Evolutionary conservation across 2,888 invertebrate genomes (phyloP), one percentile per base, ranked within the genome.

Genomic region (Pseudococcus jackbeardsleyi): DNA sequence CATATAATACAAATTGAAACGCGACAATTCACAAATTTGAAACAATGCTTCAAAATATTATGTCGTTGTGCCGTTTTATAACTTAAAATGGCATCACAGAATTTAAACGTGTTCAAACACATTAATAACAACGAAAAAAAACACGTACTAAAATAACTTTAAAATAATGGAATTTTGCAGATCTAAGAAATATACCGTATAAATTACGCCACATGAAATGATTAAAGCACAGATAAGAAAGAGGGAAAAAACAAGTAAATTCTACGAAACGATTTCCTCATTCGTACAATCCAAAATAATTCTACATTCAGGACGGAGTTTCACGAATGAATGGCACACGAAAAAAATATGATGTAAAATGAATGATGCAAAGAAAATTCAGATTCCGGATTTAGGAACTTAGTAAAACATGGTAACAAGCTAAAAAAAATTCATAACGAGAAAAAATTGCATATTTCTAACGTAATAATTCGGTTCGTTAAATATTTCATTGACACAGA

Each of bases 401-500:
- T 59, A 19, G 59, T 59, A 33, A 19, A 59, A 72, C 68, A 26
- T 72, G 68, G 68, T 72, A 72, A 72, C 33, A 33, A 72, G 33
- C 33, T 26, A 33, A 33, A 33, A 33, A 33, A 33, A 33, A 59
- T 59, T n/a, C 11, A 19, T 59, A 19, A 59, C 59, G 19, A 59
- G 59, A 19, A 59, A 59, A 59, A 59, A 19, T 19, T 19, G 59
- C 9, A 4, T 19, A 59, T 19, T 19, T 19, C 0, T 5, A 15
- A 50, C 19, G 59, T 59, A 59, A 59, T 72, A 72, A 72, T 72
- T 11, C 68, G 59, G 59, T 59, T 19, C 19, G 59, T 72, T 72
- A 33, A 72, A 7, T 26, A 12, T 64, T 72, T 72, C 68, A 72
- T 26, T 12, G n/a, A 72, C 26, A 72, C 26, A 33, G 12, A 72